Conservation (phyloP, 1,140 invertebrate species). For the Triops longicaudatus region DNA sequence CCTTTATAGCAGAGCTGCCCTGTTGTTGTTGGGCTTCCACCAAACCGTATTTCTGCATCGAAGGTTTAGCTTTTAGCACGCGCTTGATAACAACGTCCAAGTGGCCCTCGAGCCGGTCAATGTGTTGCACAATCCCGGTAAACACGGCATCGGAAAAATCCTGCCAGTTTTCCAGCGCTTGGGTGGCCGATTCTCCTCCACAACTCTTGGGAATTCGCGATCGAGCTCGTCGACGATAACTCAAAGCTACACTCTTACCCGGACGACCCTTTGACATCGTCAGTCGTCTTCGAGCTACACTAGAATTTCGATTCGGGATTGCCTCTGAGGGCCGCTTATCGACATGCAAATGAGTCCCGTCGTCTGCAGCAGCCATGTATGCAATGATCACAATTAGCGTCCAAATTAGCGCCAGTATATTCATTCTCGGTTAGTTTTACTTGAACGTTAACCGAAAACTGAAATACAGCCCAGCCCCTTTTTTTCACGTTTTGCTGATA, state of each 20-base stretch:
- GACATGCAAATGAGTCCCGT: background rate
- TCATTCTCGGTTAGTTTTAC: background rate
- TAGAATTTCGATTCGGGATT: background rate
- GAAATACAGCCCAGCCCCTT: no score
- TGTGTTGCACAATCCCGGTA: slow-evolving; percentile 19
- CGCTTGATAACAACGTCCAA: slow-evolving; percentile 17
- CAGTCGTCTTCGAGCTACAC: background rate
- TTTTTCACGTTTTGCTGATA: no score
- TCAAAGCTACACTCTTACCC: background rate
- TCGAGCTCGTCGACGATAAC: slow-evolving; percentile 1
- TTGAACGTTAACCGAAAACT: no score
- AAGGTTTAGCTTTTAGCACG: slow-evolving; percentile 7
- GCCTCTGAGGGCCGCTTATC: background rate
- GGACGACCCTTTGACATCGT: background rate
- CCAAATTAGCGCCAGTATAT: background rate
- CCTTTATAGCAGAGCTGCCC: background rate
- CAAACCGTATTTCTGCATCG: slow-evolving; percentile 11
- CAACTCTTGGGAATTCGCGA: slow-evolving; percentile 27
- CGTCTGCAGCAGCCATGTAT: background rate
- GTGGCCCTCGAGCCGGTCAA: slow-evolving; percentile 19
- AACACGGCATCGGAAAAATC: slow-evolving; percentile 22
- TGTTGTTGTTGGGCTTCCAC: slow-evolving; percentile 1
- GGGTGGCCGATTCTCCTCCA: slow-evolving; percentile 16
- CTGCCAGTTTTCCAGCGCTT: slow-evolving; percentile 23
- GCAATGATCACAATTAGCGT: background rate